Evolutionary conservation across 2,888 invertebrate species (phyloP).

Genomic region (Bellardia pandia): DNA sequence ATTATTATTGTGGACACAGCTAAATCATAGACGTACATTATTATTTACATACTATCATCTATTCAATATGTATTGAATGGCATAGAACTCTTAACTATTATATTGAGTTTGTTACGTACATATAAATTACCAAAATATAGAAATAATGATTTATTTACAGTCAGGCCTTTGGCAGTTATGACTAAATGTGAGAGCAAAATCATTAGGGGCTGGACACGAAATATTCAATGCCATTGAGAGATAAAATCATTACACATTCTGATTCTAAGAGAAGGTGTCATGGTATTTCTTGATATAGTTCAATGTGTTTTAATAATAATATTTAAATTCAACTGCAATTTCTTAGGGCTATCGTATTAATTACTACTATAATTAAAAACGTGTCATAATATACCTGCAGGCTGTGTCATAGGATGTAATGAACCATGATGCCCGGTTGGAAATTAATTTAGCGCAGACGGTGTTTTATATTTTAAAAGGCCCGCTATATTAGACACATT

Average conservation of each 20-base stretch:
- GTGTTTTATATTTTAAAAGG: too few species aligned
- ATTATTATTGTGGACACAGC: background rate
- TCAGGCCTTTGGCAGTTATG: constrained; percentile 41
- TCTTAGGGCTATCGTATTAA: background rate
- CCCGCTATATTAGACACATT: too few species aligned
- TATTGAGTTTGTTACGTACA: background rate
- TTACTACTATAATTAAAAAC: background rate
- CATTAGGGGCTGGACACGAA: background rate
- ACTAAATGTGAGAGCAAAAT: constrained; percentile 6
- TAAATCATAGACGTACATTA: background rate
- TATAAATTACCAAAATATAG: constrained; percentile 27
- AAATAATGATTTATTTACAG: constrained; percentile 35
- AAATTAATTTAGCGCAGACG: too few species aligned
- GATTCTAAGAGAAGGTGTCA: background rate
- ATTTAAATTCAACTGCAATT: background rate
- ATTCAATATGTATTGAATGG: background rate
- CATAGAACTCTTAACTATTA: constrained; percentile 10
- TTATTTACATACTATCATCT: background rate
- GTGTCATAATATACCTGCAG: too few species aligned
- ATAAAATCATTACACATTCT: constrained; percentile 5
- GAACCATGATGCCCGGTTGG: too few species aligned
- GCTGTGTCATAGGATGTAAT: too few species aligned
- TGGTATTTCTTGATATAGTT: background rate
- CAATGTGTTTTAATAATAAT: background rate
- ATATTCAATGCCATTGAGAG: constrained; percentile 22